A percentile compares a stretch with the other conserved stretches of the same genome.
phyloP scores from a whole-genome alignment of 1,140 invertebrate genomes.

The Pemphigus obesinymphae region DNA sequence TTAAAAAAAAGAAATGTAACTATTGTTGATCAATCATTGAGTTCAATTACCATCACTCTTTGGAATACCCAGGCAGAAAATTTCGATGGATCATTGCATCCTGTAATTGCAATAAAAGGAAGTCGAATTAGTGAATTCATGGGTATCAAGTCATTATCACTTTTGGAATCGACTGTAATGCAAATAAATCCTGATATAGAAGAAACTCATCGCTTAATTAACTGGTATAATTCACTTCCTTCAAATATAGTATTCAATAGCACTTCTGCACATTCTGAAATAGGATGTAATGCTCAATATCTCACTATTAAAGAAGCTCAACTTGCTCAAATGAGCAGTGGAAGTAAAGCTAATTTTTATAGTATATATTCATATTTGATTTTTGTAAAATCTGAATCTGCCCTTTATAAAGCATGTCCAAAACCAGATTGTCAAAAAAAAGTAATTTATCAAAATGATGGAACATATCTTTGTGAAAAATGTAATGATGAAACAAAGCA shows the following conservation, averaged over 20 bases:
- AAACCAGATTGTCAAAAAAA: slow-evolving; percentile 84
- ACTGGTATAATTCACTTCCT: slow-evolving; percentile 74
- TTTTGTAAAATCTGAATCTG: slow-evolving; percentile 69
- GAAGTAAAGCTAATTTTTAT: slow-evolving; percentile 76
- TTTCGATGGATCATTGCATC: slow-evolving; percentile 71
- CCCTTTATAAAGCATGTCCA: slow-evolving; percentile 86
- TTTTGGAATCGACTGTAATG: slow-evolving; percentile 59
- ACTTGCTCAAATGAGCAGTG: slow-evolving; percentile 58
- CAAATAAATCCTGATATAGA: slow-evolving; percentile 83
- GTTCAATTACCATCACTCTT: slow-evolving; percentile 67
- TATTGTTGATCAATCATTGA: slow-evolving; percentile 79
- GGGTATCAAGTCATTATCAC: slow-evolving; percentile 54
- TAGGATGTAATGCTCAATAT: slow-evolving; percentile 5
- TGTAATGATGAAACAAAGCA: slow-evolving; percentile 78
- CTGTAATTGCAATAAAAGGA: slow-evolving; percentile 79
- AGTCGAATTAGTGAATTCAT: slow-evolving; percentile 68
- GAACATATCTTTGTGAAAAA: slow-evolving; percentile 89
- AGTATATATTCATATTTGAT: slow-evolving; percentile 65
- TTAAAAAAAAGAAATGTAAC: slow-evolving; percentile 84
- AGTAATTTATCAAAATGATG: slow-evolving; percentile 79
- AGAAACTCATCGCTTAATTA: slow-evolving; percentile 77
- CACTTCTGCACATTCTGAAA: slow-evolving; percentile 54
- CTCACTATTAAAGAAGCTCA: slow-evolving; percentile 70
- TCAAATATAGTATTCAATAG: slow-evolving; percentile 61
- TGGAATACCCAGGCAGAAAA: slow-evolving; percentile 79